Percentiles rank a stretch among this genome's conserved stretches.
Evolutionary conservation across 2,888 invertebrate species (phyloP).

Genomic region (Schrankia costaestrigalis): DNA sequence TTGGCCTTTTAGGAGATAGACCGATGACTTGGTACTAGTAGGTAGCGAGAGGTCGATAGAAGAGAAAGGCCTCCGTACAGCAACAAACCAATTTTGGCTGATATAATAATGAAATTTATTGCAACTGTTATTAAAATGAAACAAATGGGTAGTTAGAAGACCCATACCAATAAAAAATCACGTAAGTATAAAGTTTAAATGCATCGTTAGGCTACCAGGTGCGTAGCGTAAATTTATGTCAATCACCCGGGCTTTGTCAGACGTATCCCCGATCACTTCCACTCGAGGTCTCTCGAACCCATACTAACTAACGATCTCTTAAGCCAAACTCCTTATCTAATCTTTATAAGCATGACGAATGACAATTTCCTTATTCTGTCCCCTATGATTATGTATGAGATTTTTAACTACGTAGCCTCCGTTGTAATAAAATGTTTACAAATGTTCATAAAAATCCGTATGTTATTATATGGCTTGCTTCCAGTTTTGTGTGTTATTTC

Average conservation of each 20-base stretch:
- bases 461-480: constrained; percentile 15
- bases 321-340: constrained; percentile 22
- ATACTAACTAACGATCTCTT: constrained; percentile 19
- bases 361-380: constrained; percentile 32
- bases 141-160: background rate
- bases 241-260: constrained; percentile 15
- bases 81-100: no score
- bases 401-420: constrained; percentile 32
- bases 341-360: constrained; percentile 33
- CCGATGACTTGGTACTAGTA: no score
- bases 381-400: constrained; percentile 29
- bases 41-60: no score
- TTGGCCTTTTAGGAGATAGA: no score
- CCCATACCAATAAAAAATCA: constrained; percentile 2
- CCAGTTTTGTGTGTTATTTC: constrained; percentile 13
- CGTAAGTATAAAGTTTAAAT: constrained; percentile 3
- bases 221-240: constrained; percentile 15
- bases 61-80: no score
- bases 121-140: background rate
- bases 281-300: constrained; percentile 13
- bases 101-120: no score
- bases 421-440: constrained; percentile 32
- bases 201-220: constrained; percentile 19
- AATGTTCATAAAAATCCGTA: constrained; percentile 37
- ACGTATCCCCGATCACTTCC: constrained; percentile 12